Conservation (phyloP, 2,113 vertebrate species). For the Cepphus grylle region DNA sequence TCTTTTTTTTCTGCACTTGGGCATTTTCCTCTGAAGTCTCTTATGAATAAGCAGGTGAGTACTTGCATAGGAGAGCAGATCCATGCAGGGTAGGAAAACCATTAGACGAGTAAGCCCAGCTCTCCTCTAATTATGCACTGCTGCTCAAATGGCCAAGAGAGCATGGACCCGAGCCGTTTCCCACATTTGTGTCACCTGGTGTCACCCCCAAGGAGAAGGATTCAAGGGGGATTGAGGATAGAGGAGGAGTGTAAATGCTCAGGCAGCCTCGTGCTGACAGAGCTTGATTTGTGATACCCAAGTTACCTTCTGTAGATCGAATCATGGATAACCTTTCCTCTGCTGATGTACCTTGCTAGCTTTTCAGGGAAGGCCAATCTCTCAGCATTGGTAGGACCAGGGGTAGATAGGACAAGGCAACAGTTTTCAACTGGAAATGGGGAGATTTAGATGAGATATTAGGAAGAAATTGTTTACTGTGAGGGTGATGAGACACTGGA, state of each 20-base stretch:
- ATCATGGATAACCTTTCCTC: not conserved
- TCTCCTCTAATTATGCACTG: not conserved
- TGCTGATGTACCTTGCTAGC: not conserved
- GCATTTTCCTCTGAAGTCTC: not conserved
- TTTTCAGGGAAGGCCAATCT: not conserved
- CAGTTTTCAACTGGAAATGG: not conserved
- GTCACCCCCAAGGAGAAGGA: not conserved
- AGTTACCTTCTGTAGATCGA: not conserved
- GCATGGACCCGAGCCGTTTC: not conserved
- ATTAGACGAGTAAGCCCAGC: not conserved
- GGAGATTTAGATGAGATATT: not conserved
- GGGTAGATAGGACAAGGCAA: too few relatives aligned
- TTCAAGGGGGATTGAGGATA: not conserved
- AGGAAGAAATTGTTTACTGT: not conserved
- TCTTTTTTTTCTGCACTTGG: not conserved
- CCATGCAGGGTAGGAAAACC: accelerated
- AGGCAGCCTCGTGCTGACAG: not conserved
- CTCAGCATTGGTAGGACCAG: not conserved
- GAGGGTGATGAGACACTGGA: not conserved
- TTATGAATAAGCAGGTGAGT: not conserved
- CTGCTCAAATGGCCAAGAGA: not conserved
- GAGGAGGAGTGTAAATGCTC: not conserved
- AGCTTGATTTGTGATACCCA: not conserved
- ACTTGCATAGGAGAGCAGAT: accelerated
- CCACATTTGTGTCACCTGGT: not conserved